Conservation (phyloP, 1,140 invertebrate species). For the Drosophila tsacasi region DNA sequence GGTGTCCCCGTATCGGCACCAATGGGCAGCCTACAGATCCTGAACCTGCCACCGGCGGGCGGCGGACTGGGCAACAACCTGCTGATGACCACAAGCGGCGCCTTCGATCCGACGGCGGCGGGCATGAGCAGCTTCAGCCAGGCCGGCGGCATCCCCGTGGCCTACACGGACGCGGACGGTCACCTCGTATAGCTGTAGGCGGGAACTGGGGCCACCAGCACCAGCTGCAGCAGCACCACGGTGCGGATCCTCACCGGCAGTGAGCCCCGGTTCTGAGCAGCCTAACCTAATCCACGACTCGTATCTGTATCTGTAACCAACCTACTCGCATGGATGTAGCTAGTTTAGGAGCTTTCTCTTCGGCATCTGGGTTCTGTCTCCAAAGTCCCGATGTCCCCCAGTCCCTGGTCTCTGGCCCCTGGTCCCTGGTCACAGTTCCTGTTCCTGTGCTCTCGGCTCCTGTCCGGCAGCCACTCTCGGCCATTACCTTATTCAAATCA, state of each 20-base stretch:
- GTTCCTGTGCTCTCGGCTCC: background rate
- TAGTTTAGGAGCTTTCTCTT: constrained; percentile 71
- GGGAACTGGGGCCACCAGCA: constrained; percentile 56
- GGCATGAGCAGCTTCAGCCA: constrained; percentile 73
- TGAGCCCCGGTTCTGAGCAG: constrained; percentile 67
- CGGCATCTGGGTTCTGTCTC: constrained; percentile 14
- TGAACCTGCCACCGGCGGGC: constrained; percentile 71
- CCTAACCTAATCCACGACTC: constrained; percentile 26
- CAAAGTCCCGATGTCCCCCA: background rate
- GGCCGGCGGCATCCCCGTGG: constrained; percentile 57
- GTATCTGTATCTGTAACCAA: constrained; percentile 42
- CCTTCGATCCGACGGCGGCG: constrained; percentile 74
- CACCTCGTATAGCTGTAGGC: constrained; percentile 85
- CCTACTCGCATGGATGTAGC: constrained; percentile 43
- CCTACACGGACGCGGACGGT: constrained; percentile 83
- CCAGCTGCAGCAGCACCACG: constrained; percentile 31
- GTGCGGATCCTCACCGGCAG: constrained; percentile 33
- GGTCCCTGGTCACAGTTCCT: background rate
- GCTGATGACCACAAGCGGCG: constrained; percentile 78
- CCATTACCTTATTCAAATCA: constrained; percentile 83
- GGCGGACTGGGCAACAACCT: constrained; percentile 76
- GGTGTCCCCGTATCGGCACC: constrained; percentile 67
- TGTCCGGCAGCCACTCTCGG: constrained; percentile 26
- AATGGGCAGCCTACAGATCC: constrained; percentile 80
- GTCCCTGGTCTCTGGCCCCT: background rate